Evolutionary conservation across 2,888 invertebrate species (phyloP).

Genomic region (Harmothoe impar): DNA sequence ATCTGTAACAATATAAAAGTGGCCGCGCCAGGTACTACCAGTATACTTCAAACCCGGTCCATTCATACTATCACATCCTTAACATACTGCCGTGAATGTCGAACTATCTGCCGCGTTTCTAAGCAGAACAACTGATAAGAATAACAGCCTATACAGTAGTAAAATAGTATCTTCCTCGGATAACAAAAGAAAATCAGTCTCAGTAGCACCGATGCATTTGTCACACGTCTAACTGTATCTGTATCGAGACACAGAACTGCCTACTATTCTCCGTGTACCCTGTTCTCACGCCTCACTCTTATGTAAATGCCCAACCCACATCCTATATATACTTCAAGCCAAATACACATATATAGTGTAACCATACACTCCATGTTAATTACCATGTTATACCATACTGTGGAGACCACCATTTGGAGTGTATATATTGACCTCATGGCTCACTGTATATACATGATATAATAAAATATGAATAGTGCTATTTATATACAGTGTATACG

Average conservation of each 20-base stretch:
- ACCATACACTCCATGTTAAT: too few species aligned
- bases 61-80: background rate
- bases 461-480: too few species aligned
- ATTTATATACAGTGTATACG: too few species aligned
- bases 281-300: background rate
- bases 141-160: background rate
- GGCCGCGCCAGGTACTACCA: background rate
- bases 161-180: background rate
- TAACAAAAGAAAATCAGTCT: conserved; percentile 22
- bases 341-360: too few species aligned
- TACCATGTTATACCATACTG: too few species aligned
- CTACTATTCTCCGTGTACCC: background rate
- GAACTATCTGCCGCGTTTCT: background rate
- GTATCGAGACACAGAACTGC: background rate
- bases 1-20: conserved; percentile 12
- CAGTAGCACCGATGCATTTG: conserved; percentile 20
- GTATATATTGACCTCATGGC: too few species aligned
- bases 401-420: too few species aligned
- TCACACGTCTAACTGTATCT: background rate
- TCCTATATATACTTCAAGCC: too few species aligned
- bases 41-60: background rate
- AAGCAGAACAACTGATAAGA: background rate
- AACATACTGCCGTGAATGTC: background rate
- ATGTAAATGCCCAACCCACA: conserved; percentile 11
- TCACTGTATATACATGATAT: too few species aligned